Conservation (phyloP, 2,113 vertebrate genomes). For the Eulacestoma nigropectus region DNA sequence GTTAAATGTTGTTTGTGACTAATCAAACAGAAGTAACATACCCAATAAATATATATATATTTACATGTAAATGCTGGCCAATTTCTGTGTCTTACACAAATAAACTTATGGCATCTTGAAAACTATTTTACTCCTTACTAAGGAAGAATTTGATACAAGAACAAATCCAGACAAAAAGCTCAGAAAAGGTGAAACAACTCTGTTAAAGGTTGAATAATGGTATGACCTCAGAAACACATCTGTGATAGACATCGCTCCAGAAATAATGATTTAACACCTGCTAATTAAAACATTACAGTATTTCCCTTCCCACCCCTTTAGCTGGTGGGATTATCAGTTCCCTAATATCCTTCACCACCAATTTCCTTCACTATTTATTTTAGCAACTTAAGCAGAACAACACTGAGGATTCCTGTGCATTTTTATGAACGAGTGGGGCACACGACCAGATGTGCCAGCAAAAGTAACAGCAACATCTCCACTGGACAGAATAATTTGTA, state of each 20-base stretch:
- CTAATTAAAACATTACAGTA: not conserved
- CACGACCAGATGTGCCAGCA: fast-evolving
- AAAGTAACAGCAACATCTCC: not conserved
- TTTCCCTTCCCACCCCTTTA: not conserved
- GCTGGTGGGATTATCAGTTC: not conserved
- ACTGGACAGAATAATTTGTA: not conserved
- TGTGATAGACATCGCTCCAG: not conserved
- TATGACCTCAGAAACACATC: not conserved
- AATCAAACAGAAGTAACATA: not conserved
- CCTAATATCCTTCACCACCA: not conserved
- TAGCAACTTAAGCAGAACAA: not conserved
- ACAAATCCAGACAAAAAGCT: not conserved
- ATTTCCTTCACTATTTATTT: not conserved
- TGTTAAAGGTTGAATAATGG: not conserved
- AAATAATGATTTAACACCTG: not conserved
- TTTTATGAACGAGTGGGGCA: not conserved
- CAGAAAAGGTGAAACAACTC: not conserved
- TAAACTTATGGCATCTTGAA: not conserved
- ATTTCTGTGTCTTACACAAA: not conserved
- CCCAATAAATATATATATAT: not conserved
- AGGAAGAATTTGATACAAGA: not conserved
- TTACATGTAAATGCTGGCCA: not conserved
- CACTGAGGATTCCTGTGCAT: fast-evolving
- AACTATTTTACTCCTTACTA: not conserved
- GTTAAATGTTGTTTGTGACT: not conserved